Base-by-base conservation (phyloP, 2,797 vertebrate genomes). In the Limosa lapponica region DNA sequence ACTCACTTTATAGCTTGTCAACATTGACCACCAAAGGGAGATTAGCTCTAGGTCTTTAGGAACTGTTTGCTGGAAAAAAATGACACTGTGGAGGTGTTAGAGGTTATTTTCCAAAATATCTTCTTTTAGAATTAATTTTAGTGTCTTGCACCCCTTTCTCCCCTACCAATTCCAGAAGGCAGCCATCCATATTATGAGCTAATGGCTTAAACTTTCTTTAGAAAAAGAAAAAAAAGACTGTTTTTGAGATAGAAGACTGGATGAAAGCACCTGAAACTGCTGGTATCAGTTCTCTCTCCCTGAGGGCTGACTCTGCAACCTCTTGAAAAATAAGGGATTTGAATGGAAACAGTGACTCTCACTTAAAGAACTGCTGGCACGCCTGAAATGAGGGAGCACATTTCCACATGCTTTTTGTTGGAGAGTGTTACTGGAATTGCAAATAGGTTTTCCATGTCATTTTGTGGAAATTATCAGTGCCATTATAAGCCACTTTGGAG, bases 81-180 rank as follows among this genome's bases (percentile, higher is more conserved):
- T 6, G 69, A 83, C 85, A 48, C 49, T 95, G 80, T 94, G 94
- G 75, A 96, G 73, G 75, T 91, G 87, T 92, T 90, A 48, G 84
- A 67, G 61, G 69, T 95, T 95, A 93, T 95, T 97, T 96, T 96
- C 96, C 92, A 96, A 95, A 95, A 81, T 88, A 93, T 20, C 72
- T 81, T 89, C 82, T 89, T 86, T 91, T 65, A 89, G 87, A 90
- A 93, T 69, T 75, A 65, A 69, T 95, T 93, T 90, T 84, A 82
- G n/a, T 90, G 70, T 87, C 58, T 92, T 87, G 74, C 3, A 0
- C 79, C 87, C 75, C 65, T 86, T 87, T 87, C 87, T 89, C 34
- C 85, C 55, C 23, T 92, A 66, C 9, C 51, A 3, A 20, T 94
- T 96, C 93, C 95, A 94, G 74, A 64, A 95, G 93, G 95, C 93